Evolutionary conservation across 2,888 invertebrate genomes (phyloP), one percentile per base, ranked within the genome.

Genomic region (Sympetrum striolatum): DNA sequence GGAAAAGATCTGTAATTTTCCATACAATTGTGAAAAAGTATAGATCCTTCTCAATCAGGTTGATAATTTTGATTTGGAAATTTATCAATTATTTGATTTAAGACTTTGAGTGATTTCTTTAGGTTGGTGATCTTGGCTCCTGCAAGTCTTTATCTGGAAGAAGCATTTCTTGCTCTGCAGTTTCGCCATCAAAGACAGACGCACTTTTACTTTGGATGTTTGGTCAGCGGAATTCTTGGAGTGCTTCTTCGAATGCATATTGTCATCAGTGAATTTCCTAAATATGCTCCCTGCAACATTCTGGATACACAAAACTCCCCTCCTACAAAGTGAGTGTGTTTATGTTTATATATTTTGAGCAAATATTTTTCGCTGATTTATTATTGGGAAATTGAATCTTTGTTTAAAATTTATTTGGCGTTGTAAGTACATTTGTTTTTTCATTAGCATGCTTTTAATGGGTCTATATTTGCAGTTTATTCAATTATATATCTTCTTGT

Each of bases 121-220:
- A 92, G 92, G 90, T 92, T 93, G 39, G 90, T 93, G 12, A 91
- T 93, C 22, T 91, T 93, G 90, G 92, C 93, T 25, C 93, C 93
- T 12, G 92, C 92, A 18, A 92, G 92, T 44, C 90, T 93, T 44
- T 93, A 93, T 91, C 91, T 93, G 91, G 92, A 93, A 81, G 93
- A 93, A 91, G 93, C 93, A 10, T 92, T 92, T 91, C 92, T 92
- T 22, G 92, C 92, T 18, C 92, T 92, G 14, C 92, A 92, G 25
- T 92, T 93, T 90, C 92, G 92, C n/a, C 92, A 92, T 91, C 92
- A 91, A 0, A 91, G 91, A 18, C 92, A 92, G 39, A 91, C 92
- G 35, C 91, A 92, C 80, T 93, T 93, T 91, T 92, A 92, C 81
- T 91, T 91, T 6, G 92, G 92, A 14, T 93, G 93, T 79, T 90